A percentile compares a stretch with the other conserved stretches of the same genome.
Conservation (phyloP, 2,113 vertebrate genomes). For the Leptocoma aspasia region DNA sequence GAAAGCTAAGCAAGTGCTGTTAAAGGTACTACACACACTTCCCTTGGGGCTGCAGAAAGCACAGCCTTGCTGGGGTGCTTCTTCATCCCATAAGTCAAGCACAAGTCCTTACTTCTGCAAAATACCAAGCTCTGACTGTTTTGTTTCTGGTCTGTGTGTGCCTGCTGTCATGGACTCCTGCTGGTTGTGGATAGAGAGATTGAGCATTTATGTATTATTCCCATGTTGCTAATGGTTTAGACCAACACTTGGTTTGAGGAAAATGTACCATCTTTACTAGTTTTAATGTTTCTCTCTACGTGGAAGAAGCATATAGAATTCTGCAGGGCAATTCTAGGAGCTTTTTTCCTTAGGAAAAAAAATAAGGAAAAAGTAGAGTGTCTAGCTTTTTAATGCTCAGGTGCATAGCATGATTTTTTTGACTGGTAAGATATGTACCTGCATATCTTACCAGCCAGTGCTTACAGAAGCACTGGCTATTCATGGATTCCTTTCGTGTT, state of each 20-base stretch:
- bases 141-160: fast-evolving
- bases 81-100: fast-evolving
- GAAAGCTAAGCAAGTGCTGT: not conserved
- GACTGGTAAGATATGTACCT: not conserved
- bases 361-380: fast-evolving
- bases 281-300: not conserved
- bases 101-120: not conserved
- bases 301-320: not conserved
- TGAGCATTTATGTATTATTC: not conserved
- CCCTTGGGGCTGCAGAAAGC: not conserved
- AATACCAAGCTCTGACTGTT: not conserved
- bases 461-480: not conserved
- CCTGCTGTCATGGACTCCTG: fast-evolving
- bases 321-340: not conserved
- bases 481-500: not conserved
- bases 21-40: not conserved
- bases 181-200: not conserved
- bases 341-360: not conserved
- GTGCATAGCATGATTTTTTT: not conserved
- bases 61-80: not conserved
- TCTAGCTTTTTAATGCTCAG: not conserved
- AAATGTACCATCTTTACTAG: not conserved
- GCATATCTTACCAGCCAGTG: too few relatives aligned
- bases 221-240: not conserved
- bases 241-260: not conserved